Evolutionary conservation across 2,113 vertebrate genomes (phyloP).

Genomic region (Epinephelus cyanopodus): DNA sequence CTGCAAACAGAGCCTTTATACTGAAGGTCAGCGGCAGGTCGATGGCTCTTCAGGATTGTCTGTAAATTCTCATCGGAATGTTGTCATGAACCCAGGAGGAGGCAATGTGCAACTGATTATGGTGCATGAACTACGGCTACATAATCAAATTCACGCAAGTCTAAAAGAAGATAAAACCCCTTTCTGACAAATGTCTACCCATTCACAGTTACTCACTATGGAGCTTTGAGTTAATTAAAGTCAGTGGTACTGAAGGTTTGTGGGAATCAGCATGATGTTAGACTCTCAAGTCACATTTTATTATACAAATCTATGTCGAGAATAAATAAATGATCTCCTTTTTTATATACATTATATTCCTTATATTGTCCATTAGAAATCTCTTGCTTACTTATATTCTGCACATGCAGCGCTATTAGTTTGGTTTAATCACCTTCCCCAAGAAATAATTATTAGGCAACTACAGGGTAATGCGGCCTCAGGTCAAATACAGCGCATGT

Average conservation of each 20-base stretch:
- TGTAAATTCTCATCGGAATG: constrained; percentile 20
- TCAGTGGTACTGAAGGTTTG: constrained; percentile 1
- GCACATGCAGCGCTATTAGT: background rate
- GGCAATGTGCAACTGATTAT: constrained; percentile 4
- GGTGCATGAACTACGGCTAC: constrained; percentile 22
- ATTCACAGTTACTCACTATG: constrained; percentile 17
- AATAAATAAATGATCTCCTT: constrained; percentile 15
- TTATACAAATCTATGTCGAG: background rate
- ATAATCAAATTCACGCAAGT: constrained; percentile 35
- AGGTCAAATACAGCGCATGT: constrained; percentile 62
- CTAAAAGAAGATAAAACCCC: constrained; percentile 9
- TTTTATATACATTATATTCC: background rate
- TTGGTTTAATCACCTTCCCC: constrained; percentile 32
- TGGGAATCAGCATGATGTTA: background rate
- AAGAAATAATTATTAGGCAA: constrained; percentile 56
- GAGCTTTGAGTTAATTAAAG: constrained; percentile 35
- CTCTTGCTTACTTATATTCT: background rate
- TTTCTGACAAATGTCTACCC: constrained; percentile 17
- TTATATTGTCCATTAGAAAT: background rate
- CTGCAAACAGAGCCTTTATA: background rate
- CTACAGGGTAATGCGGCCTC: constrained; percentile 43
- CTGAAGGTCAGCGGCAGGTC: constrained; percentile 9
- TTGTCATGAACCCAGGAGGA: constrained; percentile 7
- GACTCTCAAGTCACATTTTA: background rate
- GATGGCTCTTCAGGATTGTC: background rate